These are phyloP conservation scores for Coleophora deauratella DNA, from an alignment of 2,888 invertebrate species.

Conservation along the genomic window DNA sequence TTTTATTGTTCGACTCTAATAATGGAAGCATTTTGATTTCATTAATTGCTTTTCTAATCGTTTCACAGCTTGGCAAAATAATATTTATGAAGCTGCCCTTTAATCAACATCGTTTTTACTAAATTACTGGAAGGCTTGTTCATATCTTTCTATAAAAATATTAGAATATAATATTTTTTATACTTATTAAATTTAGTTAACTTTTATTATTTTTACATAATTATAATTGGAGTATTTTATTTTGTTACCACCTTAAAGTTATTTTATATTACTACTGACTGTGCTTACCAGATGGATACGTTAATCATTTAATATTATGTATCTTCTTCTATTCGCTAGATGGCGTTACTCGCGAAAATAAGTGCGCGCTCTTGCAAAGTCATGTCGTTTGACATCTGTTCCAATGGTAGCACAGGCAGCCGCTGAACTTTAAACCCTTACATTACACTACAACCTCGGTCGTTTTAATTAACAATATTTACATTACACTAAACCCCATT, in stretches of 20 bases:
- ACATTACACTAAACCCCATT: constrained; percentile 34
- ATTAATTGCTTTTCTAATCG: constrained; percentile 39
- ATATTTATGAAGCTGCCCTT: constrained; percentile 55
- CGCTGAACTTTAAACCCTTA: constrained; percentile 29
- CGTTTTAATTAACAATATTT: constrained; percentile 7
- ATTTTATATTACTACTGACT: constrained; percentile 29
- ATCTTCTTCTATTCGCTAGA: constrained; percentile 18
- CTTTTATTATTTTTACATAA: constrained; percentile 50
- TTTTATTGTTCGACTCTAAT: constrained; percentile 43
- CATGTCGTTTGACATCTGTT: constrained; percentile 18
- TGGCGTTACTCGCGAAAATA: constrained; percentile 24
- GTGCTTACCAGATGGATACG: constrained; percentile 7
- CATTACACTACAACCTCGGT: constrained; percentile 44
- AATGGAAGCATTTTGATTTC: constrained; percentile 55
- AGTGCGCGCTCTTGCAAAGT: constrained; percentile 28
- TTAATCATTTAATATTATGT: not conserved
- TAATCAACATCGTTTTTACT: constrained; percentile 47
- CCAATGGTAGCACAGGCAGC: no score
- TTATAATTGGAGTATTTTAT: constrained; percentile 63
- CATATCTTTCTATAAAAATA: constrained; percentile 73
- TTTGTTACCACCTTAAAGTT: constrained; percentile 46
- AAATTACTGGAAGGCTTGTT: constrained; percentile 74
- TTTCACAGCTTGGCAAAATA: constrained; percentile 64
- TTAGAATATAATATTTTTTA: constrained; percentile 62
- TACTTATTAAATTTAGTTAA: constrained; percentile 32